phyloP scores from a whole-genome alignment of 2,888 invertebrate genomes.

The Chymomyza procnemis region DNA sequence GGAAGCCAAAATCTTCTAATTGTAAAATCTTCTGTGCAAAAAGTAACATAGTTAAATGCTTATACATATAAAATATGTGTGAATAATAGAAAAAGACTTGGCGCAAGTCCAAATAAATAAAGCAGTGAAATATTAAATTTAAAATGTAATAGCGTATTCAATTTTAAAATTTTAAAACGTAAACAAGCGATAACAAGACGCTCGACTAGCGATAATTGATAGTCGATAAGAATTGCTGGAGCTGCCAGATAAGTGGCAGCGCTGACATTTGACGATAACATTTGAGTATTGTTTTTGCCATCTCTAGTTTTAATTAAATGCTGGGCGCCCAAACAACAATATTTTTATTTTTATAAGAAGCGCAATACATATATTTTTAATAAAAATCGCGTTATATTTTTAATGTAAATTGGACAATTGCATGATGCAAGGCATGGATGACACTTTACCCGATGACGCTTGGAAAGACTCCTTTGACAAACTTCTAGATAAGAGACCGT shows the following conservation, averaged over 20 bases:
- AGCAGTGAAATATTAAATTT: background rate
- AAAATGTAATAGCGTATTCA: background rate
- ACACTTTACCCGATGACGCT: constrained; percentile 63
- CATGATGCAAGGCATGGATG: constrained; percentile 32
- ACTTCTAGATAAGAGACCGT: constrained; percentile 67
- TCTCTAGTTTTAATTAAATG: background rate
- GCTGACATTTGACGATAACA: background rate
- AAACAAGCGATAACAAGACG: background rate
- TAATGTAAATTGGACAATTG: background rate
- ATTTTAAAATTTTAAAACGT: background rate
- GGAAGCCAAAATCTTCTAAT: constrained; percentile 20
- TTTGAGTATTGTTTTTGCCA: background rate
- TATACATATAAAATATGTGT: background rate
- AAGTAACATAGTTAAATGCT: background rate
- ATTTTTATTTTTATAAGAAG: background rate
- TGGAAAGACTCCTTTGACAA: constrained; percentile 76
- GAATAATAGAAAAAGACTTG: background rate
- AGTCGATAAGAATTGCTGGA: background rate
- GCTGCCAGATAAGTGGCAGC: background rate
- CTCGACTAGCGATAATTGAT: background rate
- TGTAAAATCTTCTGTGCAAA: background rate
- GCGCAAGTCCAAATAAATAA: background rate
- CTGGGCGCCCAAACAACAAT: background rate
- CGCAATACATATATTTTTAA: background rate
- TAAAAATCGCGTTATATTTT: too few species aligned